phyloP scores from a whole-genome alignment of 2,888 invertebrate genomes.

The Rutpela maculata region DNA sequence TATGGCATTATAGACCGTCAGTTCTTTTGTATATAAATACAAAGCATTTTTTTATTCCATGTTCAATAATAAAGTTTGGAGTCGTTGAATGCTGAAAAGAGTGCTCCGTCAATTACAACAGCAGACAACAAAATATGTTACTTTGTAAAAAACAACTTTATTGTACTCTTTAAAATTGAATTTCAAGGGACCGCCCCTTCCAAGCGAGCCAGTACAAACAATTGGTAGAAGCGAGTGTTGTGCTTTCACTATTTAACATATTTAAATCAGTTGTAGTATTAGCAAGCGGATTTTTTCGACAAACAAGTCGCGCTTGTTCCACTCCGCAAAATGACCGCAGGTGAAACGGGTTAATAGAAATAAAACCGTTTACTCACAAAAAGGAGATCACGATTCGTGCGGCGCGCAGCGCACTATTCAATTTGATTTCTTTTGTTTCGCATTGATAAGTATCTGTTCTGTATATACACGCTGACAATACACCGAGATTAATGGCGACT shows the following conservation, averaged over 20 bases:
- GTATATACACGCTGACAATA: slow-evolving; percentile 64
- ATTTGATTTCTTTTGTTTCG: slow-evolving; percentile 69
- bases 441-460: slow-evolving; percentile 68
- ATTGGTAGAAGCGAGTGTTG: background rate
- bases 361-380: slow-evolving; percentile 46
- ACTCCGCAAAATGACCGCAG: slow-evolving; percentile 28
- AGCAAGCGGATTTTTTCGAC: background rate
- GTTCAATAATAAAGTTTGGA: too few species aligned
- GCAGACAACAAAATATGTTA: too few species aligned
- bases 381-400: slow-evolving; percentile 60
- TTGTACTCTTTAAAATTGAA: background rate
- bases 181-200: background rate
- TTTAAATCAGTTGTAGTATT: slow-evolving; percentile 9
- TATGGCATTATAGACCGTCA: too few species aligned
- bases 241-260: slow-evolving; percentile 5
- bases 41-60: too few species aligned
- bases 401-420: slow-evolving; percentile 64
- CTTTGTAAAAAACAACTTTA: too few species aligned
- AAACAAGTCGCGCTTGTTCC: slow-evolving; percentile 15
- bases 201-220: background rate
- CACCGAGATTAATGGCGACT: slow-evolving; percentile 65
- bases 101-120: too few species aligned
- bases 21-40: too few species aligned
- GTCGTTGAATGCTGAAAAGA: too few species aligned
- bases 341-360: slow-evolving; percentile 39